phyloP scores from a whole-genome alignment of 2,888 invertebrate species.

The Agonopterix alstromeriana region DNA sequence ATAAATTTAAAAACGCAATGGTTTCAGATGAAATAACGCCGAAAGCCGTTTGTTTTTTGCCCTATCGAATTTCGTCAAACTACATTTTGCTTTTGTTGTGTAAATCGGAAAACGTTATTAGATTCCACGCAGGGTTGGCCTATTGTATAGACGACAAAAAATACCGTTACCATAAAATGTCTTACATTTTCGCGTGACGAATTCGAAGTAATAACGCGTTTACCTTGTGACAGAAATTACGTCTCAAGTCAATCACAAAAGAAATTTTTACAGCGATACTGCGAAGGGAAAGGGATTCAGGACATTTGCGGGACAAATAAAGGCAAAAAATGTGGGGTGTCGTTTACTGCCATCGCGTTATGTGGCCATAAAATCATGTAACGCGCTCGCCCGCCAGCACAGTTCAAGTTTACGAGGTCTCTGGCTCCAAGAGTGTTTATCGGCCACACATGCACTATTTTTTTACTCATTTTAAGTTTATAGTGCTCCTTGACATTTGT shows the following conservation, averaged over 20 bases:
- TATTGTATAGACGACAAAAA: not conserved
- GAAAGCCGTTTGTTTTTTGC: not conserved
- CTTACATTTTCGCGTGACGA: conserved; percentile 6
- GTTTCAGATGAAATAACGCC: not conserved
- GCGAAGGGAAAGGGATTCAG: not conserved
- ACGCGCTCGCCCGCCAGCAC: conserved; percentile 32
- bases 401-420: conserved; percentile 30
- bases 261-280: not conserved
- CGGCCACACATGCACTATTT: conserved; percentile 2
- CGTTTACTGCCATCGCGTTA: conserved; percentile 32
- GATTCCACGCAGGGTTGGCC: not conserved
- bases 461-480: not conserved
- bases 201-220: conserved; percentile 3
- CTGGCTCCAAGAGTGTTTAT: not conserved
- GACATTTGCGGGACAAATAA: conserved; percentile 1
- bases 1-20: conserved; percentile 29
- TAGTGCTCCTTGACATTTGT: conserved; percentile 1
- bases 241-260: not conserved
- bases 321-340: conserved; percentile 20
- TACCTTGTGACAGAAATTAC: not conserved
- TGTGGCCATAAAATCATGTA: conserved; percentile 44
- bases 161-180: conserved; percentile 1
- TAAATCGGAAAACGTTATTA: conserved; percentile 6
- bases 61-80: not conserved
- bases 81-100: conserved; percentile 2